Percentiles rank a stretch among this genome's conserved stretches.
phyloP scores from a whole-genome alignment of 2,888 invertebrate genomes.

The Microctonus aethiopoides region DNA sequence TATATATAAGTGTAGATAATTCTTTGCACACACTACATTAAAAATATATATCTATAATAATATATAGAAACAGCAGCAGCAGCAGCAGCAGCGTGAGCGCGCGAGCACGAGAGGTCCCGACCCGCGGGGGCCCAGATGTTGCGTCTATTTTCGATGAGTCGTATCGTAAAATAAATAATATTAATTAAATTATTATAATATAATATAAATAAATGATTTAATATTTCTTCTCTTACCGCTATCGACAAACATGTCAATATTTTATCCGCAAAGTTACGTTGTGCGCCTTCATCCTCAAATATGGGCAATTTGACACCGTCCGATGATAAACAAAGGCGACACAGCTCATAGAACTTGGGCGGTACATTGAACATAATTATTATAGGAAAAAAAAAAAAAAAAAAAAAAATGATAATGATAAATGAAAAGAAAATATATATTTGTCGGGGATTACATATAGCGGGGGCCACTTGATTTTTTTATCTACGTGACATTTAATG shows the following conservation, averaged over 20 bases:
- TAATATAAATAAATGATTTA: background rate
- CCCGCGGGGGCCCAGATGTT: slow-evolving; percentile 49
- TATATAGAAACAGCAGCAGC: background rate
- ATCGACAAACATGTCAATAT: slow-evolving; percentile 66
- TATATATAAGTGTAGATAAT: background rate
- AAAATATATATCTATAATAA: background rate
- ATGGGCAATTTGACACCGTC: slow-evolving; percentile 82
- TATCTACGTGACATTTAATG: slow-evolving; percentile 58
- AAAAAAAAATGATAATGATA: slow-evolving; percentile 33
- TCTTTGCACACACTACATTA: no score
- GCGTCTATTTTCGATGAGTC: slow-evolving; percentile 48
- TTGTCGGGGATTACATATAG: slow-evolving; percentile 46
- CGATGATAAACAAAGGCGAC: slow-evolving; percentile 90
- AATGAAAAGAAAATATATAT: slow-evolving; percentile 32
- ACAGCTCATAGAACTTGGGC: slow-evolving; percentile 92
- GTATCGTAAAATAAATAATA: slow-evolving; percentile 12
- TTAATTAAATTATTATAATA: background rate
- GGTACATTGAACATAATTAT: slow-evolving; percentile 91
- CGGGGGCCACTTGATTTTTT: slow-evolving; percentile 52
- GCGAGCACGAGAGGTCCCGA: slow-evolving; percentile 36
- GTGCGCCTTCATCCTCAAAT: slow-evolving; percentile 80
- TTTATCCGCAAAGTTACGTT: slow-evolving; percentile 77
- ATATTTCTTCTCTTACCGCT: slow-evolving; percentile 56
- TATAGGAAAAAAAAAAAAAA: slow-evolving; percentile 47
- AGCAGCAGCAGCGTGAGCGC: slow-evolving; percentile 22